Evolutionary conservation across 2,888 invertebrate species (phyloP).

Genomic region (Hypomecis punctinalis): DNA sequence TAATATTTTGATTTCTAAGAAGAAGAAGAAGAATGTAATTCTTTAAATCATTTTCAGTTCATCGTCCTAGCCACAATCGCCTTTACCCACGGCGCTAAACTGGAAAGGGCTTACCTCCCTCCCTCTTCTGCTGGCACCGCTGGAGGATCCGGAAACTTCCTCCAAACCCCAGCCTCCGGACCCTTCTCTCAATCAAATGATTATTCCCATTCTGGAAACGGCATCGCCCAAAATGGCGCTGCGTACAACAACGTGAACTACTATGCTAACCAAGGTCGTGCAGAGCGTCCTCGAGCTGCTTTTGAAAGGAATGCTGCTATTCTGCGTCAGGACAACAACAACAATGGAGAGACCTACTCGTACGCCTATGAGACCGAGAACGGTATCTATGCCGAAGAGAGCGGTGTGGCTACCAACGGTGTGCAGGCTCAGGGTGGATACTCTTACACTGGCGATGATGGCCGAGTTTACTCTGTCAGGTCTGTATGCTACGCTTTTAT

Average conservation of each 20-base stretch:
- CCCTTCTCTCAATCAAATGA: slow-evolving; percentile 40
- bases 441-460: slow-evolving; percentile 78
- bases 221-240: slow-evolving; percentile 29
- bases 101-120: slow-evolving; percentile 74
- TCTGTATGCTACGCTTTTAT: slow-evolving; percentile 30
- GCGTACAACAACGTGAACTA: slow-evolving; percentile 47
- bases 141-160: slow-evolving; percentile 64
- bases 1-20: too few species aligned
- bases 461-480: slow-evolving; percentile 74
- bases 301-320: slow-evolving; percentile 74
- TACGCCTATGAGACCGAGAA: slow-evolving; percentile 77
- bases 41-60: slow-evolving; percentile 53
- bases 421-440: slow-evolving; percentile 75
- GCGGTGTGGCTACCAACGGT: slow-evolving; percentile 73
- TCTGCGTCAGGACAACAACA: slow-evolving; percentile 69
- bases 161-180: slow-evolving; percentile 57
- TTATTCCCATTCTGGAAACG: slow-evolving; percentile 38
- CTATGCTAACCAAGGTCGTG: slow-evolving; percentile 45
- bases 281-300: slow-evolving; percentile 71
- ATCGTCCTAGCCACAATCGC: slow-evolving; percentile 63
- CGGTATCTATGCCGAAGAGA: slow-evolving; percentile 75
- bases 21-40: too few species aligned
- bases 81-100: slow-evolving; percentile 66
- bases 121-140: slow-evolving; percentile 63
- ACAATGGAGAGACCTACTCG: slow-evolving; percentile 72